These are phyloP conservation scores for Mycteria americana DNA, from an alignment of 2,797 vertebrate genomes.

Conservation along the genomic window DNA sequence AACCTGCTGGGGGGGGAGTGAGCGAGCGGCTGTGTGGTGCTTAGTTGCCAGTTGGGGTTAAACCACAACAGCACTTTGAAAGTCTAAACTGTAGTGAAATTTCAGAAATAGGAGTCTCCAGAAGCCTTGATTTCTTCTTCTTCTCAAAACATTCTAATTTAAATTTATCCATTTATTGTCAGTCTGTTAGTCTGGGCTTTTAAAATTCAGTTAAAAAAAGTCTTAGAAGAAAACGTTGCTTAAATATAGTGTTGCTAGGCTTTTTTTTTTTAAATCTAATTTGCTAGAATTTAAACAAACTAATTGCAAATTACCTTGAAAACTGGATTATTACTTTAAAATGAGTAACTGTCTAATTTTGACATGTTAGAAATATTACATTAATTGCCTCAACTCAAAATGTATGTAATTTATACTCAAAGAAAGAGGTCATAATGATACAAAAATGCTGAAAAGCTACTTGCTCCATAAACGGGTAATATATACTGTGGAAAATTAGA, in stretches of 20 bases:
- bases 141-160: not conserved
- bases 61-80: not conserved
- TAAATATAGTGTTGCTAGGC: not conserved
- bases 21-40: not conserved
- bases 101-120: not conserved
- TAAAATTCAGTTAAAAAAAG: not conserved
- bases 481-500: not conserved
- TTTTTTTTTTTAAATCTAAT: not conserved
- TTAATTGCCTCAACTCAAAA: not conserved
- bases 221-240: not conserved
- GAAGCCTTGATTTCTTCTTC: not conserved
- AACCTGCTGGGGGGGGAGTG: no score
- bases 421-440: not conserved
- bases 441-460: not conserved
- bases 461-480: not conserved
- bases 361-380: not conserved
- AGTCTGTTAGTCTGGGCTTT: not conserved
- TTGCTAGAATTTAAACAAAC: not conserved
- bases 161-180: not conserved
- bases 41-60: not conserved
- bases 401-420: not conserved
- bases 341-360: not conserved
- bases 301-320: not conserved
- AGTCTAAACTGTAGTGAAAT: not conserved
- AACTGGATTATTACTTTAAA: not conserved